Base-by-base conservation (phyloP, 2,888 invertebrate genomes). In the Sabatieria punctata region DNA sequence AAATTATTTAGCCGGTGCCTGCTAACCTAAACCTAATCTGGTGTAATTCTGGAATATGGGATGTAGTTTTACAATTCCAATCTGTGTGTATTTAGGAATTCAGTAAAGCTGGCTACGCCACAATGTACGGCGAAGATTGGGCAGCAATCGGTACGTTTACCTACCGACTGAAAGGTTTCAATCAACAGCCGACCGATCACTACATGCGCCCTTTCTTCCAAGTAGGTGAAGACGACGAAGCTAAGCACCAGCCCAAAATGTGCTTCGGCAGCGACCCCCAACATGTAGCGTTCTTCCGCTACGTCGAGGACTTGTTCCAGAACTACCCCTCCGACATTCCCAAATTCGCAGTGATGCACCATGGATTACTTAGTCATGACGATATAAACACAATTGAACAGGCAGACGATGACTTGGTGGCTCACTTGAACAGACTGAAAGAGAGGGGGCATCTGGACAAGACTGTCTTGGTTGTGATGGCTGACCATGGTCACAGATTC, bases 401-500 rank as follows among this genome's bases (percentile, higher is more conserved):
- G 27, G 55, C 56, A 41, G 62, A 62, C 41, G 56, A 54, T 3
- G 58, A 59, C 44, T 41, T 62, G 23, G 35, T 42, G 11, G 46
- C 41, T 13, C 55, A 56, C 51, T 51, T 62, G 49, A 45, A 35
- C 19, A 26, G 15, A 3, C 19, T 47, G 27, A 43, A 61, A 38
- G 61, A 70, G 3, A 71, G 71, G 1, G 78, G 78, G 0, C 68
- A 76, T 35, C 68, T 86, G 21, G 77, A 86, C 51, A 77, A 84
- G 55, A 84, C 89, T 0, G 62, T 91, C 52, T 67, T 93, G 0
- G 77, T 91, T 46, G 63, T 91, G 2, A 85, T 91, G 85, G 81
- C 85, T 3, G 91, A 93, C 68, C 91, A 93, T 65, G 91, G 91
- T 0, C 79, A 81, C 52, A 78, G 88, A 61, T 88, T 82, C 67